A percentile compares a stretch with the other conserved stretches of the same genome.
phyloP scores from a whole-genome alignment of 1,140 invertebrate species.

The Octopus sinensis region DNA sequence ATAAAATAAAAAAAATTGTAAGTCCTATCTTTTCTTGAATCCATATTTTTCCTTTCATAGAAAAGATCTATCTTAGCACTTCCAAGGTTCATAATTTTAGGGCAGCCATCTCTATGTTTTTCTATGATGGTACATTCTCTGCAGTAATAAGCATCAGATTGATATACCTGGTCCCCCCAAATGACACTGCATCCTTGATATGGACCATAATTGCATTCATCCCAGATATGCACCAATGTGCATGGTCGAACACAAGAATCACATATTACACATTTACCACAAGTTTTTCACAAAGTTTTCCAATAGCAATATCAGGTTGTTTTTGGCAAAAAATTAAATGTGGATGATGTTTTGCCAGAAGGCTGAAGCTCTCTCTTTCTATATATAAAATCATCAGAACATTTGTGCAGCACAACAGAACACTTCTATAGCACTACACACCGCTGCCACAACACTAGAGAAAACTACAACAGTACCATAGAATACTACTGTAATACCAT shows the following conservation, averaged over 20 bases:
- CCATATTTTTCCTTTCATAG: slow-evolving; percentile 99
- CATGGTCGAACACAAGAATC: slow-evolving; percentile 98
- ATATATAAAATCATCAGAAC: too few species aligned
- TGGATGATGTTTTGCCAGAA: too few species aligned
- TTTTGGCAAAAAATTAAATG: too few species aligned
- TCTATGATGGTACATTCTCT: slow-evolving; percentile 99
- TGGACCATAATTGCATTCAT: slow-evolving; percentile 99
- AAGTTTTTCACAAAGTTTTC: too few species aligned
- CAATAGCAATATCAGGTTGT: too few species aligned
- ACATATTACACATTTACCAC: slow-evolving; percentile 98
- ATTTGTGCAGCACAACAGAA: too few species aligned
- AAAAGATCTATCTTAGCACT: slow-evolving; percentile 99
- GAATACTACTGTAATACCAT: too few species aligned
- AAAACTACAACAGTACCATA: too few species aligned
- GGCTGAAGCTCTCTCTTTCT: too few species aligned
- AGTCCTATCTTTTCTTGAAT: slow-evolving; percentile 74
- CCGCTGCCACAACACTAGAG: too few species aligned
- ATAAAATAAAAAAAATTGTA: neutral
- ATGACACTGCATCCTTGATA: slow-evolving; percentile 97
- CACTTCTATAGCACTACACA: too few species aligned
- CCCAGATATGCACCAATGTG: slow-evolving; percentile 96
- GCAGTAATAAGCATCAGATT: slow-evolving; percentile 98
- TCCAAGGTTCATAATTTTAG: slow-evolving; percentile 98
- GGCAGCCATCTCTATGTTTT: slow-evolving; percentile 99
- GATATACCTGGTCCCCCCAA: slow-evolving; percentile 93